Evolutionary conservation across 1,140 invertebrate species (phyloP), one percentile per base, ranked within the genome.

Genomic region (Odontomachus brunneus): DNA sequence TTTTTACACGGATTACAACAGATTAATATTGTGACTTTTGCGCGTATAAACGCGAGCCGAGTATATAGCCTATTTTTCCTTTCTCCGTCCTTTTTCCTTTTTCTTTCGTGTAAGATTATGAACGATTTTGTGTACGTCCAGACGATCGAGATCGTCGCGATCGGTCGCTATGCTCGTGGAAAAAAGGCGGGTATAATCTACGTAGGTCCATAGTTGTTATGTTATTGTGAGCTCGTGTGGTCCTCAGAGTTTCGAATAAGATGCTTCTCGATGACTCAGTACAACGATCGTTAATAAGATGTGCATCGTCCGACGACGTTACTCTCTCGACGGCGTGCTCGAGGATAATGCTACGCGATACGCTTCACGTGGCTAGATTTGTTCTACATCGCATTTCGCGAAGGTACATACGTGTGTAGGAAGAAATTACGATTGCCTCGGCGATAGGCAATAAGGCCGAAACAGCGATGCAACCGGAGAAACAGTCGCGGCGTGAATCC

Each of bases 181-280:
- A 57, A 80, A 57, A 80, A 57, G 33, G 14, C 49, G 33, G 59
- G n/a, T n/a, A 15, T 71, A 80, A 66, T 83, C 55, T 80, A 63
- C 51, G 38, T 81, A 81, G 57, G 60, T 62, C 55, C 44, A 24
- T 63, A 38, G 29, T 24, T 76, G 78, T 24, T 72, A 74, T 57
- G 49, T 92, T 91, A 92, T 92, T 92, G 90, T 92, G 89, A 89
- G 85, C 88, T 89, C 44, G 83, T 92, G 92, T 92, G 92, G 91
- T 92, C 91, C 91, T 91, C 90, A 73, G 80, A 89, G 91, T 92
- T 92, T 87, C 83, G 62, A 84, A 85, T 83, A 55, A 22, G 67
- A n/a, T 66, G 14, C 60, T 59, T 75, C 26, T 63, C 44, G 49
- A 63, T 44, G 69, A 74, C 71, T 33, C 63, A 7, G 26, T 73